Base-by-base conservation (phyloP, 1,140 invertebrate genomes). In the Macrobrachium rosenbergii region DNA sequence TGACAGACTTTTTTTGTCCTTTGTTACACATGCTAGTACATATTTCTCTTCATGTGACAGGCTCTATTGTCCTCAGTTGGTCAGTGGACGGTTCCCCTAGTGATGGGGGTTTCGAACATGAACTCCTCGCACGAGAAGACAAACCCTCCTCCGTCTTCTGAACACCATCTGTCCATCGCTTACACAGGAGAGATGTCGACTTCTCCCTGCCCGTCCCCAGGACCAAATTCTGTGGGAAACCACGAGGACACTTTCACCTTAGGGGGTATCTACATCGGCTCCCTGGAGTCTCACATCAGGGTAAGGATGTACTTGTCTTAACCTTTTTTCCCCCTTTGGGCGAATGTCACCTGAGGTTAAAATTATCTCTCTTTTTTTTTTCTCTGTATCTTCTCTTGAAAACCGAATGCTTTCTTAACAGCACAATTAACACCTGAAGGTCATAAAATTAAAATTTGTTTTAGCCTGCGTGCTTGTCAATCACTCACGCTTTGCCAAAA, bases 231-330 rank as follows among this genome's bases (percentile, higher is more conserved):
- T 52, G 14, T 28, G 17, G 16, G 21, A n/a, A 64, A 82, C 28
- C 16, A 69, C 62, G 81, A 82, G n/a, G 81, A 82, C 21, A 82
- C 81, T 52, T 82, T 82, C 62, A 82, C 81, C 19, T 21, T 52
- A 10, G 81, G 81, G 12, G 81, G 81, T 37, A 52, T 82, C 11
- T 82, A 82, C n/a, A 82, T 82, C 2, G 81, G 81, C 37, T 82
- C 81, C 19, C 67, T 82, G 16, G 45, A 82, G 63, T 82, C 81
- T 58, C 81, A 82, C 81, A 82, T 82, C 21, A 5, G 81, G 81
- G 81, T 82, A 73, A 59, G 67, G 59, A 62, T 2, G n/a, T 37
- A 5, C 21, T 1, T 73, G 2, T 3, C 43, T 23, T 0, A 45
- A 5, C 2, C 21, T 43, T 75, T n/a, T 23, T 43, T 75, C 23